Percentiles rank a stretch among this genome's conserved stretches.
phyloP scores from a whole-genome alignment of 2,888 invertebrate genomes.

The Caenorhabditis sulstoni region DNA sequence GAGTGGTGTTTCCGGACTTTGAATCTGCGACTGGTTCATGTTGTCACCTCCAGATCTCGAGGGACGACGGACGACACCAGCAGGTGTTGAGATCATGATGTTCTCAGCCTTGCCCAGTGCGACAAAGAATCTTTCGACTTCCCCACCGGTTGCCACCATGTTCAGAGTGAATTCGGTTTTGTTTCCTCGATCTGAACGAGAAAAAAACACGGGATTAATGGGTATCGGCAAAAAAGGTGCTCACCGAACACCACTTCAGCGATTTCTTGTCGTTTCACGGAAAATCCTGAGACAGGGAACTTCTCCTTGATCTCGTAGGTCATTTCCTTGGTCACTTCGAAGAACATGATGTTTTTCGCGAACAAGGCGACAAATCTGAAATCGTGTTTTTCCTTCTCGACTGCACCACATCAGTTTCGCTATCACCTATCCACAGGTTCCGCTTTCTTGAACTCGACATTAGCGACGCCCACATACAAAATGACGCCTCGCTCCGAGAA shows the following conservation, averaged over 20 bases:
- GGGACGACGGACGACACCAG: slow-evolving; percentile 25
- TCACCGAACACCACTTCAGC: slow-evolving; percentile 46
- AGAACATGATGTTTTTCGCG: slow-evolving; percentile 89
- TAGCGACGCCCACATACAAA: slow-evolving; percentile 83
- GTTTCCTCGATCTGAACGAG: slow-evolving; percentile 34
- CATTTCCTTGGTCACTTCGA: slow-evolving; percentile 92
- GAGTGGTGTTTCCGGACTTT: slow-evolving; percentile 32
- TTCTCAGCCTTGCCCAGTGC: slow-evolving; percentile 58
- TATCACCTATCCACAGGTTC: slow-evolving; percentile 82
- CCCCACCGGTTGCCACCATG: slow-evolving; percentile 46
- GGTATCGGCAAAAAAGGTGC: too few relatives aligned
- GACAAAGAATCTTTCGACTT: slow-evolving; percentile 64
- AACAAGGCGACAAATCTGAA: slow-evolving; percentile 92
- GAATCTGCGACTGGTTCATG: slow-evolving; percentile 23
- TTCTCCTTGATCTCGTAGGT: slow-evolving; percentile 85
- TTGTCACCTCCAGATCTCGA: slow-evolving; percentile 34
- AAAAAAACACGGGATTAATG: too few relatives aligned
- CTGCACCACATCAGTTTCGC: too few relatives aligned
- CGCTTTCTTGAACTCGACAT: slow-evolving; percentile 85
- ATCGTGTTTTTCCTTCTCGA: too few relatives aligned
- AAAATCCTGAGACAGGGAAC: slow-evolving; percentile 39
- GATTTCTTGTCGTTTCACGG: slow-evolving; percentile 28
- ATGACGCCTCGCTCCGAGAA: slow-evolving; percentile 84
- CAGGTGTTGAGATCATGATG: slow-evolving; percentile 38
- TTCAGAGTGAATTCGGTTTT: slow-evolving; percentile 31